A percentile compares a stretch with the other conserved stretches of the same genome.
Conservation (phyloP, 1,140 invertebrate species). For the Muscidifurax raptorellus region DNA sequence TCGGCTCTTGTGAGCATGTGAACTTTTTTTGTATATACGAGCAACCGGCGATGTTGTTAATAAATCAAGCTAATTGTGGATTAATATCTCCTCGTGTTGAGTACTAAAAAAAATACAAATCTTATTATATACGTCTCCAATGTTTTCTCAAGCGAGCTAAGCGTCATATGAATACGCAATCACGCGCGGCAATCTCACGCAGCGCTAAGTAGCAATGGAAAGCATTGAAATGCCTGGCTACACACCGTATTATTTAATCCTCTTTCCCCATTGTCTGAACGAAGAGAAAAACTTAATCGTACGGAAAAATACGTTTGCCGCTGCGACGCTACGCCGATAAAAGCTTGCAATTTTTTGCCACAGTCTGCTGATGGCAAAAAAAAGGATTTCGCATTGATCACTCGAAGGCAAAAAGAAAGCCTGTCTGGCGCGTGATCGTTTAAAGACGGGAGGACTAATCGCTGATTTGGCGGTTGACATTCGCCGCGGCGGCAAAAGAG, state of each 20-base stretch:
- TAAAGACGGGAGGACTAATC: neutral
- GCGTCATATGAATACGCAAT: neutral
- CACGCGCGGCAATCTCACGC: neutral
- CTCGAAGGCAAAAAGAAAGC: neutral
- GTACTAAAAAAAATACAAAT: too few relatives aligned
- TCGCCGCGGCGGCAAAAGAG: neutral
- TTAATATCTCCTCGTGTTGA: too few relatives aligned
- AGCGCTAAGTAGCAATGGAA: neutral
- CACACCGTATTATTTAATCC: neutral
- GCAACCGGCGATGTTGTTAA: too few relatives aligned
- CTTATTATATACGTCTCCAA: too few relatives aligned
- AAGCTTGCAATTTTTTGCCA: neutral
- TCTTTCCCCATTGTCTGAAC: neutral
- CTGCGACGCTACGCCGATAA: neutral
- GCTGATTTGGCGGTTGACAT: neutral
- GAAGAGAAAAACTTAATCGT: constrained; percentile 29
- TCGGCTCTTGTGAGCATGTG: too few relatives aligned
- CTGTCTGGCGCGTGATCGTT: neutral
- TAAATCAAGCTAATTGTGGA: too few relatives aligned
- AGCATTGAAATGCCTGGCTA: neutral
- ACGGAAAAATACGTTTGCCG: constrained; percentile 13
- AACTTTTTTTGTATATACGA: too few relatives aligned
- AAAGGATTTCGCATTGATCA: neutral
- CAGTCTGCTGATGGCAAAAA: neutral
- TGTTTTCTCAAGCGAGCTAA: neutral